phyloP scores from a whole-genome alignment of 2,888 invertebrate species.

The Mesorhabditis sp. region DNA sequence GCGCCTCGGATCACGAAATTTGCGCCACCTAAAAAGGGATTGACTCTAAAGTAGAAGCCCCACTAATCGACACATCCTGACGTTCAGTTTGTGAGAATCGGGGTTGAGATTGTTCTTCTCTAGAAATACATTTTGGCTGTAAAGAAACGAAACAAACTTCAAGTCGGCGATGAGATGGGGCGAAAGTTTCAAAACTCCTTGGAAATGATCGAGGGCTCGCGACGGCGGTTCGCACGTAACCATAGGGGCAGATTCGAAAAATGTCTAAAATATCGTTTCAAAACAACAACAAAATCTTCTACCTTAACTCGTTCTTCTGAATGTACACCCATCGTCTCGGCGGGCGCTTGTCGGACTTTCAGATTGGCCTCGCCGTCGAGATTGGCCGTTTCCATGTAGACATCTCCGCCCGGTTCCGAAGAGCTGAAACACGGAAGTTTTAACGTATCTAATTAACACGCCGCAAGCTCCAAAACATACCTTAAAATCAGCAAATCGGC shows the following conservation, averaged over 20 bases:
- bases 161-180: too few species aligned
- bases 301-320: slow-evolving; percentile 65
- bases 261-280: neutral
- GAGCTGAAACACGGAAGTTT: slow-evolving; percentile 27
- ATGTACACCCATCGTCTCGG: neutral
- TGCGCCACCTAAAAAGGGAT: slow-evolving; percentile 67
- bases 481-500: slow-evolving; percentile 81
- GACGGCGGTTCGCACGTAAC: neutral
- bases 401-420: slow-evolving; percentile 80
- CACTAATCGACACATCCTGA: too few species aligned
- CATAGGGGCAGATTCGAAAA: neutral
- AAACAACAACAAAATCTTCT: neutral
- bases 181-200: neutral
- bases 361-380: slow-evolving; percentile 96
- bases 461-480: slow-evolving; percentile 7
- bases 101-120: too few species aligned
- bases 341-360: slow-evolving; percentile 64
- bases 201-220: neutral
- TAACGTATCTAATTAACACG: neutral
- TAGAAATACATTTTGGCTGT: too few species aligned
- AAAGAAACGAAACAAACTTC: too few species aligned
- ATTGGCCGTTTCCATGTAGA: slow-evolving; percentile 96
- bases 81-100: too few species aligned
- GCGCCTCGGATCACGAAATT: slow-evolving; percentile 90
- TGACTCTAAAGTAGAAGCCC: neutral